phyloP scores from a whole-genome alignment of 2,888 invertebrate genomes.

The Eupeodes latifasciatus region DNA sequence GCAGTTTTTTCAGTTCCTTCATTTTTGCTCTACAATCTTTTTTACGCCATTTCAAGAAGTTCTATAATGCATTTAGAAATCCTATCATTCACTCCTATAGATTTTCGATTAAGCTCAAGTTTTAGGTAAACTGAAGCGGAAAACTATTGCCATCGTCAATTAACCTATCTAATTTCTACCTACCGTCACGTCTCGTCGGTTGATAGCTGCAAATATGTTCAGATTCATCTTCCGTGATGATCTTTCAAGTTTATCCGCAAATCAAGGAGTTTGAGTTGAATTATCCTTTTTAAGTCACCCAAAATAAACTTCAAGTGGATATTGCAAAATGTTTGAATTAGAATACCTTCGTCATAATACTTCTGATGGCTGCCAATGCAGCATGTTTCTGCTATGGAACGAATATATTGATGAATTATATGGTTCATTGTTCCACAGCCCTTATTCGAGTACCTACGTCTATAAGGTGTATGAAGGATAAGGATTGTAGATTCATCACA shows the following conservation, averaged over 20 bases:
- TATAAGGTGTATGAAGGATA: not conserved
- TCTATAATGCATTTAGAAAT: slow-evolving; percentile 15
- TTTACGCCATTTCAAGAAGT: not conserved
- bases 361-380: not conserved
- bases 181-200: not conserved
- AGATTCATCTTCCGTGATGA: slow-evolving; percentile 40
- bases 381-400: slow-evolving; percentile 10
- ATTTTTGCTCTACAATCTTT: not conserved
- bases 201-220: not conserved
- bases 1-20: not conserved
- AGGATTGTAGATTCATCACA: not conserved
- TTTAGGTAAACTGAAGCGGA: slow-evolving; percentile 48
- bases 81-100: slow-evolving; percentile 23
- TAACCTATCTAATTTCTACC: not conserved
- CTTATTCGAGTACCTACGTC: not conserved
- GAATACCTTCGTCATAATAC: slow-evolving; percentile 13
- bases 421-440: slow-evolving; percentile 44
- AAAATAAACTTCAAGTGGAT: slow-evolving; percentile 57
- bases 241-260: slow-evolving; percentile 49
- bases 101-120: slow-evolving; percentile 51
- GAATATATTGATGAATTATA: slow-evolving; percentile 33
- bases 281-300: slow-evolving; percentile 55
- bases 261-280: not conserved
- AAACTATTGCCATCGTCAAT: slow-evolving; percentile 29
- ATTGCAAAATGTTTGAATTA: slow-evolving; percentile 24